Base-by-base conservation (phyloP, 2,888 invertebrate genomes). In the Troglohyphantes excavatus region DNA sequence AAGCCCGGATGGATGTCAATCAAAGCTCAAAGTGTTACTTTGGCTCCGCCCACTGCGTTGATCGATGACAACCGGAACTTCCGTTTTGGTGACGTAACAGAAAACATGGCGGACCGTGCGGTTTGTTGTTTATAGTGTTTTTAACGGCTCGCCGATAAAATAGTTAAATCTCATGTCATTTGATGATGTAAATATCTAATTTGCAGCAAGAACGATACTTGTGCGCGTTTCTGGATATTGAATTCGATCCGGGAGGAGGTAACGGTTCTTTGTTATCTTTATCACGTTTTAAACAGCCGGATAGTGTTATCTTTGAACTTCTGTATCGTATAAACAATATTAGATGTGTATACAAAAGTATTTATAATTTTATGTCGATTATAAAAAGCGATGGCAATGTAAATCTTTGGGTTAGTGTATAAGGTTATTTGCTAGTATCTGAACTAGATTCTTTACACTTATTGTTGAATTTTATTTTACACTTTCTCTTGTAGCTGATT, bases 41-140 rank as follows among this genome's bases (percentile, higher is more conserved):
- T 83, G 85, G 90, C 91, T 86, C 91, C 91, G 85, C 91, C 90
- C 67, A 75, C 90, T 63, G 72, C 72, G 84, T 39, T 91, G 91
- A 91, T 91, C 88, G 91, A 91, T 91, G 90, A 90, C 81, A 84
- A 90, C 85, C 91, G 91, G 91, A 91, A 90, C 84, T 91, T 91
- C 91, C 91, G 91, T 29, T 89, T 68, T 39, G 33, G 27, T 85
- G 82, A 82, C 85, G 90, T 82, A 78, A 82, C 39, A 86, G 43
- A 23, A 61, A 90, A 86, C 26, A 90, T 90, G 90, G 90, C 84
- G 70, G 63, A 70, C 61, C 26, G 53, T 63, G 46, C 70, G 68
- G 82, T 82, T 70, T 82, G 82, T 82, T 70, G 82, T 82, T 82
- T 59, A 70, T 70, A 27, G 21, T 72, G 39, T 19, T 29, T 7